These are phyloP conservation scores for Colletes collaris DNA, from an alignment of 2,888 invertebrate genomes.

Conservation along the genomic window DNA sequence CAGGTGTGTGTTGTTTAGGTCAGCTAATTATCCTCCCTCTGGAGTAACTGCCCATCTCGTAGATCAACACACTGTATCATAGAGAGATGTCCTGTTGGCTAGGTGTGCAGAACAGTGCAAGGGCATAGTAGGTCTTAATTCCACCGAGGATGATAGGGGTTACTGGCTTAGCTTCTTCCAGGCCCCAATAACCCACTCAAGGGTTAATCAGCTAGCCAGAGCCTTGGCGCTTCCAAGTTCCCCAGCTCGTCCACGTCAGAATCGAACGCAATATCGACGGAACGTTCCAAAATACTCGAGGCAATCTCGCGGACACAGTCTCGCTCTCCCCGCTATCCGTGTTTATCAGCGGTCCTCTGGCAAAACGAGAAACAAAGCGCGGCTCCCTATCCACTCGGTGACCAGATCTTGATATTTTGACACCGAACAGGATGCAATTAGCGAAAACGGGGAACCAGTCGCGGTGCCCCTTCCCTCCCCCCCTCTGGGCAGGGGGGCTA, in stretches of 20 bases:
- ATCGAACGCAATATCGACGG: too few relatives aligned
- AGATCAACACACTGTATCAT: too few relatives aligned
- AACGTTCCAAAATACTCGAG: neutral
- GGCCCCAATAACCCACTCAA: too few relatives aligned
- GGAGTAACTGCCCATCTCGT: too few relatives aligned
- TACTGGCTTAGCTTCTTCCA: too few relatives aligned
- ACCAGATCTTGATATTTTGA: conserved; percentile 51
- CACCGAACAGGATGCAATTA: conserved; percentile 55
- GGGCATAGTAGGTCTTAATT: too few relatives aligned
- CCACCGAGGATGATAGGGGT: too few relatives aligned
- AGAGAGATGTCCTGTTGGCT: too few relatives aligned
- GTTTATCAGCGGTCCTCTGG: conserved; percentile 19
- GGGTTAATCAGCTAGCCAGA: too few relatives aligned
- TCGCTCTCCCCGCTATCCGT: conserved; percentile 18
- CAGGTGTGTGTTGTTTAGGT: too few relatives aligned
- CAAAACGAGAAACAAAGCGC: conserved; percentile 20
- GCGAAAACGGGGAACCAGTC: conserved; percentile 3
- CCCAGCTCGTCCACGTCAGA: neutral
- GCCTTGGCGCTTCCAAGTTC: neutral
- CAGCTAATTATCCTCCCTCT: too few relatives aligned
- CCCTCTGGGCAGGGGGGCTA: neutral
- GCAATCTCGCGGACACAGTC: conserved; percentile 13
- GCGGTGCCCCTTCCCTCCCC: conserved; percentile 4
- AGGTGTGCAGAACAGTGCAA: too few relatives aligned
- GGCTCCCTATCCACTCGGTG: conserved; percentile 11